Evolutionary conservation across 2,888 invertebrate species (phyloP).

Genomic region (Teinopalpus imperialis): DNA sequence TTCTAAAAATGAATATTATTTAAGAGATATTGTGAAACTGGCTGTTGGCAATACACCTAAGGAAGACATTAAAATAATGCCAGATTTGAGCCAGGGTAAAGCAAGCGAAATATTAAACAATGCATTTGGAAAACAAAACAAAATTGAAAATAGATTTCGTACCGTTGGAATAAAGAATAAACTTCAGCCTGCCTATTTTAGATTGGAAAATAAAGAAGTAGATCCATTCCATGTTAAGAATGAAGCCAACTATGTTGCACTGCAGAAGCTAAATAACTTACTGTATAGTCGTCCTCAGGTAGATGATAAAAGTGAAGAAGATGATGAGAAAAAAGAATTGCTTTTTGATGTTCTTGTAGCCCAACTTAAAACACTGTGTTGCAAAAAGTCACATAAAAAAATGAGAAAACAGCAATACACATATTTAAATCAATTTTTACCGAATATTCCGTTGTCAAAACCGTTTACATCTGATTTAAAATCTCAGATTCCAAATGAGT

Average conservation of each 20-base stretch:
- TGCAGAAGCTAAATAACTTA: slow-evolving; percentile 58
- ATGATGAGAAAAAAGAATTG: slow-evolving; percentile 58
- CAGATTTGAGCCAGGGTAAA: slow-evolving; percentile 20
- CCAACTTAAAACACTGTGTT: slow-evolving; percentile 66
- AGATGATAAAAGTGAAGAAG: slow-evolving; percentile 37
- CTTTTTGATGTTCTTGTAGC: slow-evolving; percentile 66
- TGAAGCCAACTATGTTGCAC: slow-evolving; percentile 51
- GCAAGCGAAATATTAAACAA: slow-evolving; percentile 22
- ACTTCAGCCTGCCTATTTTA: slow-evolving; percentile 46
- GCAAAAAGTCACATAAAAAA: slow-evolving; percentile 45
- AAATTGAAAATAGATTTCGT: slow-evolving; percentile 29
- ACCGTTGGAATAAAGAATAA: slow-evolving; percentile 34
- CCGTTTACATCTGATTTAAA: slow-evolving; percentile 3
- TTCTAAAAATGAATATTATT: slow-evolving; percentile 51
- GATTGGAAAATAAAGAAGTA: slow-evolving; percentile 57
- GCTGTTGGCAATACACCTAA: slow-evolving; percentile 37
- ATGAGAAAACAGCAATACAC: slow-evolving; percentile 33
- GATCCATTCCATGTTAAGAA: slow-evolving; percentile 43
- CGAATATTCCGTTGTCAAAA: slow-evolving; percentile 24
- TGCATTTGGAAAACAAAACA: slow-evolving; percentile 29
- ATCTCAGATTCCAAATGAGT: slow-evolving; percentile 41
- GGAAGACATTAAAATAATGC: slow-evolving; percentile 27
- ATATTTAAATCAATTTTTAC: slow-evolving; percentile 36
- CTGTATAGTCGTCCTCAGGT: slow-evolving; percentile 46
- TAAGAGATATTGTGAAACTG: slow-evolving; percentile 54